Conservation (phyloP, 2,113 vertebrate species). For the Lutjanus erythropterus region DNA sequence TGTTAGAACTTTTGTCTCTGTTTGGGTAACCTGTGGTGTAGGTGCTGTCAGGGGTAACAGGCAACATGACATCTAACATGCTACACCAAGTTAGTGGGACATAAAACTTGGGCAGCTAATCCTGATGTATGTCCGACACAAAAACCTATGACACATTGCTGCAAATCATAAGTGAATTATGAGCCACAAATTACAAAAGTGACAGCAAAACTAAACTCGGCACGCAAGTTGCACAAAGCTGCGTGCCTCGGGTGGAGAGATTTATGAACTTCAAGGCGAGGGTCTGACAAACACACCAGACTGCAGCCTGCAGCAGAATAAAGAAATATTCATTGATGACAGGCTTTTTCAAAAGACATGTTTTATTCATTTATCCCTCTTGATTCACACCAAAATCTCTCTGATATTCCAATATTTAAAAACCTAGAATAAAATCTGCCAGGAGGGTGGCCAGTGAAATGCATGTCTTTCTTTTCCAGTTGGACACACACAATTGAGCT, state of each 20-base stretch:
- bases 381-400: constrained; percentile 28
- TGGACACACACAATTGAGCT: constrained; percentile 43
- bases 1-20: not conserved
- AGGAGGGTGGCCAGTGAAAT: constrained; percentile 1
- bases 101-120: not conserved
- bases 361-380: constrained; percentile 25
- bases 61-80: not conserved
- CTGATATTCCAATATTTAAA: constrained; percentile 34
- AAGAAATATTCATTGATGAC: constrained; percentile 2
- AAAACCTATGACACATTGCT: constrained; percentile 11
- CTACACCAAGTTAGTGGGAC: not conserved
- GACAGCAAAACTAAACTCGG: constrained; percentile 27
- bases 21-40: not conserved
- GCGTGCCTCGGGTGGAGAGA: constrained; percentile 21
- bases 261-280: constrained; percentile 32
- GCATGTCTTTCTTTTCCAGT: constrained; percentile 37
- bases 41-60: not conserved
- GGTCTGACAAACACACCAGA: constrained; percentile 24
- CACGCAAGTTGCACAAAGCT: constrained; percentile 30
- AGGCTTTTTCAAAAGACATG: constrained; percentile 4
- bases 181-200: constrained; percentile 26
- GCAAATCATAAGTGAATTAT: constrained; percentile 37
- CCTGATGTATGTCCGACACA: not conserved
- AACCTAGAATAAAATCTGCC: not conserved
- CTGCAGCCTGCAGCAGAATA: constrained; percentile 25